A percentile compares a stretch with the other conserved stretches of the same genome.
phyloP scores from a whole-genome alignment of 1,140 invertebrate species.

The Euglossa dilemma region DNA sequence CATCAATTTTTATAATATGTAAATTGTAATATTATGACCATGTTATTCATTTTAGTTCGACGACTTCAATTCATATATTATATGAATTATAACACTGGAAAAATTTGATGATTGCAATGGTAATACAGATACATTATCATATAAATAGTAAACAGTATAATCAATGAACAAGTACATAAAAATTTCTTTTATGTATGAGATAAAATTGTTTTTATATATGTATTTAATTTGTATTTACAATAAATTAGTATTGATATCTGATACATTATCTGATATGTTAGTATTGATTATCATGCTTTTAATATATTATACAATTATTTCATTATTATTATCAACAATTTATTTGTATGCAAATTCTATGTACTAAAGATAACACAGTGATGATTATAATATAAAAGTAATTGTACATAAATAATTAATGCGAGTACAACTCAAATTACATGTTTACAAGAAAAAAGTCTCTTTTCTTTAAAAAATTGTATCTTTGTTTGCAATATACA shows the following conservation, averaged over 20 bases:
- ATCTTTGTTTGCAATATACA: neutral
- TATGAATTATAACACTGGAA: neutral
- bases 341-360: neutral
- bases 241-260: neutral
- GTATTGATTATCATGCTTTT: neutral
- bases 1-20: conserved; percentile 9
- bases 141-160: neutral
- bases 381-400: neutral
- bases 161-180: neutral
- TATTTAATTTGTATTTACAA: conserved; percentile 23
- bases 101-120: conserved; percentile 15
- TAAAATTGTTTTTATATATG: neutral
- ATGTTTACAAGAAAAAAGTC: neutral
- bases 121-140: neutral
- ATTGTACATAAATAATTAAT: conserved; percentile 11
- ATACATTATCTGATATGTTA: neutral
- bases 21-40: neutral
- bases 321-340: neutral
- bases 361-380: neutral
- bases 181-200: neutral
- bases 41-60: conserved; percentile 22
- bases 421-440: neutral
- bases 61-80: neutral
- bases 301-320: neutral
- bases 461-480: neutral